Conservation (phyloP, 2,113 vertebrate species). For the Pangasianodon hypophthalmus region DNA sequence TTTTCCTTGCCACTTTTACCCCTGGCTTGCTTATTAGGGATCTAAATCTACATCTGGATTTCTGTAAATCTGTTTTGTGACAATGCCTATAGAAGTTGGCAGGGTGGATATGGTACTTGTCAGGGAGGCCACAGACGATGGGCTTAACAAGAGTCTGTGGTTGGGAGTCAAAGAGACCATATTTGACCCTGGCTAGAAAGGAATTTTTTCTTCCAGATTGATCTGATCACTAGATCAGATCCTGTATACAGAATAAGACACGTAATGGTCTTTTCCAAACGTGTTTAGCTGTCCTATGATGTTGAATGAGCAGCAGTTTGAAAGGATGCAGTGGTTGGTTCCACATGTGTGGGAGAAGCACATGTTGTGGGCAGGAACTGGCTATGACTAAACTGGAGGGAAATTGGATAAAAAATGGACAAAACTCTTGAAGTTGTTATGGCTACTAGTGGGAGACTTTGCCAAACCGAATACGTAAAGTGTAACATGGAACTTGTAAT, state of each 20-base stretch:
- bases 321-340: not conserved
- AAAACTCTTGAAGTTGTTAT: not conserved
- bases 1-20: not conserved
- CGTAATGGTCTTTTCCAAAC: not conserved
- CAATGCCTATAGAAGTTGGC: slow-evolving; percentile 77
- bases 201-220: not conserved
- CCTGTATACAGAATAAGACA: not conserved
- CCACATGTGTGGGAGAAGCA: not conserved
- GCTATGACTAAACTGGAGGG: not conserved
- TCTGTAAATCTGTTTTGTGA: slow-evolving; percentile 5
- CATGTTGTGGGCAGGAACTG: not conserved
- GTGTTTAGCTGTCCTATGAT: not conserved
- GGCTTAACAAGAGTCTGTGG: slow-evolving; percentile 70
- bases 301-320: not conserved
- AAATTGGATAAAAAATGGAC: not conserved
- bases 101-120: slow-evolving; percentile 90
- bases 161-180: not conserved
- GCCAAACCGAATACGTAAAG: not conserved
- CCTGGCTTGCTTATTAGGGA: not conserved
- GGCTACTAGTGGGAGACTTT: not conserved
- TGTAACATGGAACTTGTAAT: not conserved
- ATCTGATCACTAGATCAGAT: not conserved
- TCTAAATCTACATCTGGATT: not conserved
- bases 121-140: slow-evolving; percentile 89
- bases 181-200: not conserved